Evolutionary conservation across 2,113 vertebrate genomes (phyloP).

Genomic region (Anhinga anhinga): DNA sequence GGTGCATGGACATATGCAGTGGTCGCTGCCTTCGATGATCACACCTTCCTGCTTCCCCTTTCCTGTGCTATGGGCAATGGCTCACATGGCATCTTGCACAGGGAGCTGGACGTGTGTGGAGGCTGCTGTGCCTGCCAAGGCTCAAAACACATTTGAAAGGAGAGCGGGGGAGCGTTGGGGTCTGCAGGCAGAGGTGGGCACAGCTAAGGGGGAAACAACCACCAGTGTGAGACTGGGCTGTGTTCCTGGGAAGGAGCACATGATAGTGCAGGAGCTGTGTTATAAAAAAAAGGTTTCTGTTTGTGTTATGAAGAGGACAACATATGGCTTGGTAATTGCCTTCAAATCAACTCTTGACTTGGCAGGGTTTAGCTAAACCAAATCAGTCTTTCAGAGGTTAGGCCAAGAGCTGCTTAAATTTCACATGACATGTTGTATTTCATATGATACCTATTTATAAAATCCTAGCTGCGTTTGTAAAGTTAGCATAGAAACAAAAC

Average conservation of each 20-base stretch:
- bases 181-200: neutral
- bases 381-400: conserved; percentile 14
- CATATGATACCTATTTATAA: conserved; percentile 34
- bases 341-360: conserved; percentile 36
- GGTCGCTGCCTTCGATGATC: neutral
- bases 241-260: neutral
- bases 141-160: neutral
- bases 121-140: neutral
- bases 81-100: neutral
- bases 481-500: conserved; percentile 40
- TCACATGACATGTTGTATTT: conserved; percentile 29
- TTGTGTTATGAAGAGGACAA: neutral
- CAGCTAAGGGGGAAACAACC: neutral
- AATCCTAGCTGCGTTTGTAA: conserved; percentile 1
- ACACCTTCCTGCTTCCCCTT: neutral
- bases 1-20: rapidly evolving
- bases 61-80: neutral
- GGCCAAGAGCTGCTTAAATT: conserved; percentile 31
- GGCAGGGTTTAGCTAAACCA: conserved; percentile 34
- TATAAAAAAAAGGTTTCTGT: neutral
- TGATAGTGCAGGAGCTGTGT: neutral
- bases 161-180: neutral
- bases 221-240: neutral
- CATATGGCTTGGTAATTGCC: conserved; percentile 34
- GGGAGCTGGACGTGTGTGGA: neutral